Conservation (phyloP, 92 coral and sea anemone species). For the Palythoa grandiflora region DNA sequence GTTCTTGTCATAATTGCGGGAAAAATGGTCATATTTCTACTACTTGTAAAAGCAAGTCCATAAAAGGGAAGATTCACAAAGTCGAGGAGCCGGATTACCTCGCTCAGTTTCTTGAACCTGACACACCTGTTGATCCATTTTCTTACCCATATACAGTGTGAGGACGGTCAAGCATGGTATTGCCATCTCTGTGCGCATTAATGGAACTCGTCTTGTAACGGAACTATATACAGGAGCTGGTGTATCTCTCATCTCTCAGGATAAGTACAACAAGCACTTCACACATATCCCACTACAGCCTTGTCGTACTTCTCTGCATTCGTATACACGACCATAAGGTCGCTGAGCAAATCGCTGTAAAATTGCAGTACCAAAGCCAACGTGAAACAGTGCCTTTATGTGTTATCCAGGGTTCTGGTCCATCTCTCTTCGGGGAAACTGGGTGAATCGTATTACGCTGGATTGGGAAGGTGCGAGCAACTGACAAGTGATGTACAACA, state of each 20-base stretch:
- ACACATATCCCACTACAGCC: conserved; percentile 29
- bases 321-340: conserved; percentile 48
- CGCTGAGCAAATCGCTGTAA: conserved; percentile 25
- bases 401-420: conserved; percentile 38
- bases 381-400: conserved; percentile 27
- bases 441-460: conserved; percentile 21
- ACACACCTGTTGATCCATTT: not conserved
- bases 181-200: conserved; percentile 32
- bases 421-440: conserved; percentile 56
- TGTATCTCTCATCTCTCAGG: conserved; percentile 48
- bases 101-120: not conserved
- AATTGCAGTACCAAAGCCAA: conserved; percentile 24
- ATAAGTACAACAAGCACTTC: conserved; percentile 38
- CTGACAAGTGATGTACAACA: not conserved
- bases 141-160: not conserved
- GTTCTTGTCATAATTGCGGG: conserved; percentile 41
- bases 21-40: conserved; percentile 27
- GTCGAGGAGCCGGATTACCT: not conserved
- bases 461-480: conserved; percentile 21
- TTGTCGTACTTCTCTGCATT: conserved; percentile 45
- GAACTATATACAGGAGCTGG: conserved; percentile 63
- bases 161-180: conserved; percentile 34
- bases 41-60: conserved; percentile 21
- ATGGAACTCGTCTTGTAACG: conserved; percentile 34
- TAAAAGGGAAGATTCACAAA: not conserved